Evolutionary conservation across 2,113 vertebrate genomes (phyloP), one percentile per base, ranked within the genome.

Genomic region (Microtus montanus): DNA sequence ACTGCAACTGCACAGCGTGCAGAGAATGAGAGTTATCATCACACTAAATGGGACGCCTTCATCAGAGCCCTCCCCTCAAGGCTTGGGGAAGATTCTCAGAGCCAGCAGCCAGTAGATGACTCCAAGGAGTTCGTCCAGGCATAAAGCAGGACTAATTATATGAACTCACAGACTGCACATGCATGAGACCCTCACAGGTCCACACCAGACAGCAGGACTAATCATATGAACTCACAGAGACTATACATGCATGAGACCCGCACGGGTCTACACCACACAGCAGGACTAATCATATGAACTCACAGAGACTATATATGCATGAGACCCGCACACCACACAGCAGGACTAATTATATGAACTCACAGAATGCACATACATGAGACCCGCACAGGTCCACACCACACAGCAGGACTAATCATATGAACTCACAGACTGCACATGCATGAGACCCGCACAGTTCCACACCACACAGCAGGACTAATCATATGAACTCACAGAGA

Each of bases 171-270:
- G 24, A 41, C 14, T 17, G 7, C 0, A 1, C n/a, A 9, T 73
- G 1, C 70, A 11, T 11, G 4, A 73, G 70, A 38, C n/a, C n/a
- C 2, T 8, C 20, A 2, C 71, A 22, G 71, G 8, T 17, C 54
- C 54, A 58, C 54, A 58, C 54, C 54, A 58, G 0, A 58, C 17
- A 58, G 5, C 54, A 58, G 54, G 17, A 58, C 17, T 58, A 58
- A 58, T 58, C 17, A 58, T 3, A 58, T 58, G 54, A 58, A 58
- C 54, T 58, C 54, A 19, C 54, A 28, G 24, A 28, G 24, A 28
- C 24, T 15, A 7, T 0, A 1, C 13, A 8, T 73, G 8, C 70
- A 11, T 10, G 3, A 71, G 70, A 38, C 70, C 35, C 1, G 17
- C n/a, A 1, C n/a, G n/a, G n/a, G n/a, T n/a, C n/a, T n/a, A n/a